phyloP scores from a whole-genome alignment of 2,797 vertebrate genomes.

The Octomys mimax region DNA sequence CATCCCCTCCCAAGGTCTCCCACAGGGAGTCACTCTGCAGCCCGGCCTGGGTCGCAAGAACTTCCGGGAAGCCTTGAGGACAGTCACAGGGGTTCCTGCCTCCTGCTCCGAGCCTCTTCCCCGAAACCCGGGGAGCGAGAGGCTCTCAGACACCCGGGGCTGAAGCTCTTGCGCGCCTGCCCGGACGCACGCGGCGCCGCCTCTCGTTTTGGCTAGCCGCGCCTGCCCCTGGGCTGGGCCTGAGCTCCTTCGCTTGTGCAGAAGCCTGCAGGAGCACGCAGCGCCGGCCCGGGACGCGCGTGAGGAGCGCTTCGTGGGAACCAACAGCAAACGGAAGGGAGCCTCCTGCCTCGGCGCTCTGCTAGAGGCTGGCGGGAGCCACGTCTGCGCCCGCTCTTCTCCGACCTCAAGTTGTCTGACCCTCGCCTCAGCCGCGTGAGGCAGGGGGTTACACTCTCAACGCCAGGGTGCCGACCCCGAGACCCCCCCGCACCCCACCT shows the following conservation, averaged over 20 bases:
- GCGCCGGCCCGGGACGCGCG: no score
- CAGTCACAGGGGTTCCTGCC: background rate
- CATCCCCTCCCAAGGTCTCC: background rate
- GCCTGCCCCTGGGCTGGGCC: background rate
- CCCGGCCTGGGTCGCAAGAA: background rate
- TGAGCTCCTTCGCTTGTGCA: background rate
- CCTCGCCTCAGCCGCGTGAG: background rate
- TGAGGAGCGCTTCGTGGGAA: background rate
- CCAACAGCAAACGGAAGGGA: background rate
- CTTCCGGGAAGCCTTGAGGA: background rate
- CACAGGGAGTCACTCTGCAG: background rate
- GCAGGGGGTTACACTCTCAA: background rate
- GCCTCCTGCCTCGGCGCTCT: background rate
- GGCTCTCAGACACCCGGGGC: background rate
- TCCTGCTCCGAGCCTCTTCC: background rate
- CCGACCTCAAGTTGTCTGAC: background rate
- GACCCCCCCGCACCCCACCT: no score
- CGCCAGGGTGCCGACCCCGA: background rate
- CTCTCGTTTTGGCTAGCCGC: background rate
- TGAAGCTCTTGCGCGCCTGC: background rate
- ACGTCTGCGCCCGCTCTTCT: background rate
- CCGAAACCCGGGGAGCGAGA: background rate
- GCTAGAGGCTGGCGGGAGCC: no score
- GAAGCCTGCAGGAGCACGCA: background rate
- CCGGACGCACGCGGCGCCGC: background rate